Base-by-base conservation (phyloP, 2,113 vertebrate genomes). In the Phalacrocorax pelagicus region DNA sequence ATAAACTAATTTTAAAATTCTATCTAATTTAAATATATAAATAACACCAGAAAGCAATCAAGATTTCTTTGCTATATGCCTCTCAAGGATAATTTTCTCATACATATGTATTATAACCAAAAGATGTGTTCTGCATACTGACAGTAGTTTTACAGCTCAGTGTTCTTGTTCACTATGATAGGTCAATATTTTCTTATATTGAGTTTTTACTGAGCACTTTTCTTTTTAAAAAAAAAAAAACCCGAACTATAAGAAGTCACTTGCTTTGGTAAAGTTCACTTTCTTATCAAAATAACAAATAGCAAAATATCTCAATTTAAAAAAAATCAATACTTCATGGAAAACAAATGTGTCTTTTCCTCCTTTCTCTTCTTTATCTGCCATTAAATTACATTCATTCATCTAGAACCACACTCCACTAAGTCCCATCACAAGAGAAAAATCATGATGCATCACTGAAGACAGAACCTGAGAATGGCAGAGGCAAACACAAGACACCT, bases 21-120 rank as follows among this genome's bases (percentile, higher is more conserved):
- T 71, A 24, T n/a, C 61, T 84, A 52, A 92, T 88, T 95, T 84
- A 94, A 93, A 96, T 90, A 74, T 38, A 92, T 70, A 93, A 85
- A 83, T 88, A 92, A 92, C 80, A 67, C 15, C n/a, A 94, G 63
- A 96, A 92, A 94, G 92, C 55, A 96, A 94, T 94, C 88, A 86
- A 86, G 63, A 63, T 86, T 85, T 80, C 78, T 86, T 94, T 59
- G 52, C 82, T 88, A n/a, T 32, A 34, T 88, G 30, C 66, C 32
- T 88, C 78, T 93, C 46, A 6, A 69, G 62, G 54, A 51, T 90
- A 77, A 93, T 92, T 94, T 96, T 58, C 81, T 95, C 88, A 94
- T 88, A 67, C 85, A 94, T 95, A 94, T 83, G 67, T 58, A 95
- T 91, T 81, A 80, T 20, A 38, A 73, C 29, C 23, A 81, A 81